phyloP scores from a whole-genome alignment of 2,888 invertebrate genomes.

The Drosophila heteroneura region DNA sequence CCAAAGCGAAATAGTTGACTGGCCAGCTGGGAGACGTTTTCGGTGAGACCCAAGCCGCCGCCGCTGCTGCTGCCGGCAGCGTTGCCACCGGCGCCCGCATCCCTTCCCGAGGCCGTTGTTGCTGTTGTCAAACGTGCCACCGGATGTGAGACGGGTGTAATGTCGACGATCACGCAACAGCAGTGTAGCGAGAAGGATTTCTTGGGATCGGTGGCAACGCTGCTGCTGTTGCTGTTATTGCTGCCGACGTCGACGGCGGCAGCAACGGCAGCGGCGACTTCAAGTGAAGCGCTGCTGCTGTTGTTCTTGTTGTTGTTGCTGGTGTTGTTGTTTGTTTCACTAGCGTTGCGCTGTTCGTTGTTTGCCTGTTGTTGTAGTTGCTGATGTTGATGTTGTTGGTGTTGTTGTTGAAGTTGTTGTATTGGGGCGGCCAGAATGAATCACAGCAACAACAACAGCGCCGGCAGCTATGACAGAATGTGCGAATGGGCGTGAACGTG shows the following conservation, averaged over 20 bases:
- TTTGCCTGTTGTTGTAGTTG: constrained; percentile 72
- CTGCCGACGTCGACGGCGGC: constrained; percentile 43
- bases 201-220: constrained; percentile 84
- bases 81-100: constrained; percentile 82
- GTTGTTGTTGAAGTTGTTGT: constrained; percentile 83
- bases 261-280: constrained; percentile 31
- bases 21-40: constrained; percentile 83
- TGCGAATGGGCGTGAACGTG: constrained; percentile 22
- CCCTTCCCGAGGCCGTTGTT: constrained; percentile 86
- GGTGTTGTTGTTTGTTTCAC: constrained; percentile 45
- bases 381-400: constrained; percentile 84
- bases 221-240: constrained; percentile 54
- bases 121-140: constrained; percentile 85
- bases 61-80: constrained; percentile 72
- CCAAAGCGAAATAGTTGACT: constrained; percentile 85
- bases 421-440: constrained; percentile 86
- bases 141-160: constrained; percentile 85
- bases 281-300: constrained; percentile 28
- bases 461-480: constrained; percentile 20
- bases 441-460: constrained; percentile 51
- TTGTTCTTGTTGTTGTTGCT: constrained; percentile 35
- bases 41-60: constrained; percentile 80
- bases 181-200: constrained; percentile 86
- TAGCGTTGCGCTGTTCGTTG: constrained; percentile 26
- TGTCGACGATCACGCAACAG: constrained; percentile 86